phyloP scores from a whole-genome alignment of 2,888 invertebrate genomes.

The Phorcus lineatus region DNA sequence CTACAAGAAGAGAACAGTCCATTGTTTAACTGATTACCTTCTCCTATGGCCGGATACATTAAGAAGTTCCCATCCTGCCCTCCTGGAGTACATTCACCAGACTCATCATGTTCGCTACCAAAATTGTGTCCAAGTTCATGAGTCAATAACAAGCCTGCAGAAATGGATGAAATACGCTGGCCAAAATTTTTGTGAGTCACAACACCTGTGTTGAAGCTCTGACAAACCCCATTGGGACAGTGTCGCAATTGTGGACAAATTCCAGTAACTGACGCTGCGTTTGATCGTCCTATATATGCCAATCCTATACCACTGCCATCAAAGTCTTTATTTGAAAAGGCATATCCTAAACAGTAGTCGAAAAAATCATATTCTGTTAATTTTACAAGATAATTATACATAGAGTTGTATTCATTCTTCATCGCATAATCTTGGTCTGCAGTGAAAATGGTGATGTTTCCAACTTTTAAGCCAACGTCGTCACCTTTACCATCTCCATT shows the following conservation, averaged over 20 bases:
- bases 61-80: conserved; percentile 57
- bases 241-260: background rate
- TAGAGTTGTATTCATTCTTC: conserved; percentile 34
- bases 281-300: conserved; percentile 61
- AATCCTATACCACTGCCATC: conserved; percentile 57
- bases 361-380: conserved; percentile 58
- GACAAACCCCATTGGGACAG: conserved; percentile 58
- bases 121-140: conserved; percentile 70
- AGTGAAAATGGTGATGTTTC: conserved; percentile 51
- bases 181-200: conserved; percentile 51
- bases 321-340: conserved; percentile 61
- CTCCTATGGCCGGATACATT: conserved; percentile 61
- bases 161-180: conserved; percentile 21
- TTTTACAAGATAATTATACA: conserved; percentile 45
- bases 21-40: conserved; percentile 58
- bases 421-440: conserved; percentile 40
- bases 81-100: conserved; percentile 45
- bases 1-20: conserved; percentile 64
- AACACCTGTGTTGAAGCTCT: conserved; percentile 58
- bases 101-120: conserved; percentile 61
- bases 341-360: conserved; percentile 53
- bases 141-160: conserved; percentile 50
- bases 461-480: conserved; percentile 64
- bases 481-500: conserved; percentile 65
- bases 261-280: conserved; percentile 30